Percentiles rank a stretch among this genome's conserved stretches.
phyloP scores from a whole-genome alignment of 2,113 vertebrate species.

The Megalops atlanticus region DNA sequence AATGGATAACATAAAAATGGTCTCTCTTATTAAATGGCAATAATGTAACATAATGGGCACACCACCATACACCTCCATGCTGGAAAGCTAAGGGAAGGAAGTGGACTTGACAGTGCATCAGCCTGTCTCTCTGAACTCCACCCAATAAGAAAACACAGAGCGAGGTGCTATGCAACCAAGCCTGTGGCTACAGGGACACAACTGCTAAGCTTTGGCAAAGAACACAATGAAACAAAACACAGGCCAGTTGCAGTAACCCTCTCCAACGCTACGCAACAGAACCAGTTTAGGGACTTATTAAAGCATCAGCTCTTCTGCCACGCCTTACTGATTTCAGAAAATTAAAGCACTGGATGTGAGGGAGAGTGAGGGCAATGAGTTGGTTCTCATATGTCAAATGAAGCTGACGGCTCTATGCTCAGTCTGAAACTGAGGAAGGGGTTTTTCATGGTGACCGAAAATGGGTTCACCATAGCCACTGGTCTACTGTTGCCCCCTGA shows the following conservation, averaged over 20 bases:
- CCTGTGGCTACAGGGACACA: background rate
- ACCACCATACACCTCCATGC: background rate
- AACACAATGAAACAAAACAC: background rate
- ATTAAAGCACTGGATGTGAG: no score
- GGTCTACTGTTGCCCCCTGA: background rate
- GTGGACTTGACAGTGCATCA: background rate
- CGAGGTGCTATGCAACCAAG: background rate
- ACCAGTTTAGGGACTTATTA: no score
- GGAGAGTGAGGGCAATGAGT: no score
- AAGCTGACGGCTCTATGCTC: no score
- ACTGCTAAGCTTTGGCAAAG: background rate
- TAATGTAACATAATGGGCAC: no score
- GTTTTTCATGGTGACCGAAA: no score
- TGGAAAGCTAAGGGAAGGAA: background rate
- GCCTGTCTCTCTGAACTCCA: constrained; percentile 3
- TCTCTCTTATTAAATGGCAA: no score
- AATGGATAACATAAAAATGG: no score
- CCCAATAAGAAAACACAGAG: no score
- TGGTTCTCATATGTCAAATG: no score
- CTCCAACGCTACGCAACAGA: background rate
- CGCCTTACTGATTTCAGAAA: background rate
- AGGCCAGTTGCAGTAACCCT: background rate
- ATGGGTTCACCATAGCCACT: background rate
- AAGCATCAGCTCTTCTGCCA: background rate
- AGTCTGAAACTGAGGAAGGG: no score